These are phyloP conservation scores for Polydrusus cervinus DNA, from an alignment of 2,888 invertebrate genomes.

Conservation along the genomic window DNA sequence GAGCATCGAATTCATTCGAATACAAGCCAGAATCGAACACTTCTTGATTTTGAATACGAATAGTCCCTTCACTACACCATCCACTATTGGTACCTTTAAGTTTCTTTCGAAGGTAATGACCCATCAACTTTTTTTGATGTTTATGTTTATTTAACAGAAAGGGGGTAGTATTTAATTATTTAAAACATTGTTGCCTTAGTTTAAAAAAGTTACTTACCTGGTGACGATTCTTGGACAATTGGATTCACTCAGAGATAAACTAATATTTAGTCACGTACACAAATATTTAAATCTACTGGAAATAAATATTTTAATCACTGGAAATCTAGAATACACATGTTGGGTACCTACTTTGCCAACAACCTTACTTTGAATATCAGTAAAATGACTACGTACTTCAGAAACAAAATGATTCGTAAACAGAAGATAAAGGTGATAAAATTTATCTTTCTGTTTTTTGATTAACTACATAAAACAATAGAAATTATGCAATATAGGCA, in stretches of 20 bases:
- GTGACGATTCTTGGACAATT: not conserved
- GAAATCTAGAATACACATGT: conserved; percentile 4
- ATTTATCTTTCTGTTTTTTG: conserved; percentile 30
- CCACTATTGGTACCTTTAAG: too few relatives aligned
- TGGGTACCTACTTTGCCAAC: not conserved
- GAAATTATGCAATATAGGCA: conserved; percentile 21
- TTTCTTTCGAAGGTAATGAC: too few relatives aligned
- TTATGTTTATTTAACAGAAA: too few relatives aligned
- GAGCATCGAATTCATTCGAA: too few relatives aligned
- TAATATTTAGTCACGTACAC: conserved; percentile 26
- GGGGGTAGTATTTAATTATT: too few relatives aligned
- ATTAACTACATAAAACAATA: conserved; percentile 40
- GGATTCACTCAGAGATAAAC: not conserved
- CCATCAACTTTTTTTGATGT: too few relatives aligned
- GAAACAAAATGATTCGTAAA: conserved; percentile 27
- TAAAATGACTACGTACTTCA: conserved; percentile 33
- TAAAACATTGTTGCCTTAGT: too few relatives aligned
- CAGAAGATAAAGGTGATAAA: conserved; percentile 35
- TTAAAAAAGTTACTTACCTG: not conserved
- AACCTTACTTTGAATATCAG: conserved; percentile 1
- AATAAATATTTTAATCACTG: conserved; percentile 20
- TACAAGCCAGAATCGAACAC: too few relatives aligned
- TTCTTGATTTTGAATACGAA: too few relatives aligned
- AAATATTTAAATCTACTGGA: not conserved
- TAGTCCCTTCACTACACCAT: too few relatives aligned